A percentile compares a stretch with the other conserved stretches of the same genome.
These are phyloP conservation scores for Octodon degus DNA, from an alignment of 2,113 vertebrate genomes.

Conservation along the genomic window DNA sequence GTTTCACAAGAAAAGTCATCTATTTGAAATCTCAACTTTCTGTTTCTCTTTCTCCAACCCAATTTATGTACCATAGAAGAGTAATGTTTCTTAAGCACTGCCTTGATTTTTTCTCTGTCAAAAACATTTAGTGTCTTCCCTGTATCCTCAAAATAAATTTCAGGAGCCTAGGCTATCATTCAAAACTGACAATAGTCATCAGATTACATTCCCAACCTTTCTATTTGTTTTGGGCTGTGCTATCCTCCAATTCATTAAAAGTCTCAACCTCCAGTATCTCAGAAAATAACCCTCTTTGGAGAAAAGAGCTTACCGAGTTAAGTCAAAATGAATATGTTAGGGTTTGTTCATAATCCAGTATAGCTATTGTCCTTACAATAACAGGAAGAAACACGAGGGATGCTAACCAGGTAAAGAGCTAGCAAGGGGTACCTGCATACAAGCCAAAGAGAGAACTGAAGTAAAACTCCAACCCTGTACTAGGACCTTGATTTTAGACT, in stretches of 20 bases:
- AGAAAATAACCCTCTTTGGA: background rate
- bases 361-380: background rate
- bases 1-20: background rate
- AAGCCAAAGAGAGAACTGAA: background rate
- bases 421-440: background rate
- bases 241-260: background rate
- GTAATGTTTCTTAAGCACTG: background rate
- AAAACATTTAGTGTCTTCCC: conserved; percentile 37
- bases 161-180: background rate
- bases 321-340: background rate
- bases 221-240: background rate
- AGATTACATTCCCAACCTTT: conserved; percentile 6
- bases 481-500: background rate
- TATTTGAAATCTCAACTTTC: background rate
- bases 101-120: conserved; percentile 47
- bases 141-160: conserved; percentile 38
- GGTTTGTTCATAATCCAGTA: background rate
- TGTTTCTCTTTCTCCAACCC: conserved; percentile 29
- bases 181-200: background rate
- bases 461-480: background rate
- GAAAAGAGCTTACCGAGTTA: background rate
- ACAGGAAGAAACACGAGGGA: background rate
- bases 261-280: background rate
- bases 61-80: conserved; percentile 14
- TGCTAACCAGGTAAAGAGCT: background rate